phyloP scores from a whole-genome alignment of 2,113 vertebrate genomes.

The Diphyllodes magnificus region DNA sequence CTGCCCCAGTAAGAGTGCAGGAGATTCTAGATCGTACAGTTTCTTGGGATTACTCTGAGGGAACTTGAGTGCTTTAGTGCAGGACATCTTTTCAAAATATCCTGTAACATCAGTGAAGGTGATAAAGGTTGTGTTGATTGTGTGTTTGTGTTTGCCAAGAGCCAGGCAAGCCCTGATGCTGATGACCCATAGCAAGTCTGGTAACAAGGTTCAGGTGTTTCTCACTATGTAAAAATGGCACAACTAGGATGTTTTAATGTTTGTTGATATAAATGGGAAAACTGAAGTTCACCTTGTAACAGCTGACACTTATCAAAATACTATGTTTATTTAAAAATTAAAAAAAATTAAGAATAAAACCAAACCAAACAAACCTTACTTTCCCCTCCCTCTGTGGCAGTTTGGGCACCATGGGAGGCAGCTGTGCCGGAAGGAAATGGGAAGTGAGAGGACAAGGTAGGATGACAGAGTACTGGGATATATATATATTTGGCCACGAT shows the following conservation, averaged over 20 bases:
- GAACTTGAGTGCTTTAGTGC: background rate
- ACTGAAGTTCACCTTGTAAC: background rate
- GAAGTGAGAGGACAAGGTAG: background rate
- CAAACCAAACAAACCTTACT: background rate
- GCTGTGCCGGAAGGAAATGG: background rate
- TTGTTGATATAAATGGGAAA: background rate
- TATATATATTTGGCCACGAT: accelerated
- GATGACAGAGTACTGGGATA: background rate
- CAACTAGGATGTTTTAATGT: background rate
- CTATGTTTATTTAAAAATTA: background rate
- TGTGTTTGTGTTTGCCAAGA: background rate
- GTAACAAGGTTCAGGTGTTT: background rate
- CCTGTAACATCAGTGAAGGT: background rate
- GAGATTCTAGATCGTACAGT: background rate
- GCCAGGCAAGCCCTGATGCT: background rate
- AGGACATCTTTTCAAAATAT: background rate
- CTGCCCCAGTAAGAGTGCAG: background rate
- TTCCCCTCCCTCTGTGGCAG: background rate
- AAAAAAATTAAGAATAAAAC: too few relatives aligned
- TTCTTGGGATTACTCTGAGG: background rate
- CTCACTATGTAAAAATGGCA: background rate
- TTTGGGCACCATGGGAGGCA: background rate
- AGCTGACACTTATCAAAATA: background rate
- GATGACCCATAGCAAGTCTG: background rate
- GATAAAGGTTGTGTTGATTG: background rate